phyloP scores from a whole-genome alignment of 1,140 invertebrate species.

The Hestina assimilis region DNA sequence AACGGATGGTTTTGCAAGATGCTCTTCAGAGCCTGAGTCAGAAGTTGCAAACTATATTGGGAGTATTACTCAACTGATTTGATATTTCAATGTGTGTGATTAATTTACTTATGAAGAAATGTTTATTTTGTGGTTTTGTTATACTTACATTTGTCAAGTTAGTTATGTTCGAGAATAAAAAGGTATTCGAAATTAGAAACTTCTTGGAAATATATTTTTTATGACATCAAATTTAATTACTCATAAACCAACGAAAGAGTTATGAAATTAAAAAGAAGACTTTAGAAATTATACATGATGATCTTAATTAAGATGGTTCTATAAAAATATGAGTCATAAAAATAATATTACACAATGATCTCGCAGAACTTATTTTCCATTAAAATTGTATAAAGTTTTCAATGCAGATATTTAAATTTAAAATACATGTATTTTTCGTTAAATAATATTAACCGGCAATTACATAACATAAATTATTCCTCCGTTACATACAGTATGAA shows the following conservation, averaged over 20 bases:
- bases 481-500: neutral
- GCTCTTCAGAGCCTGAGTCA: constrained; percentile 15
- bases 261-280: too few relatives aligned
- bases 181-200: neutral
- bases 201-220: too few relatives aligned
- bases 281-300: too few relatives aligned
- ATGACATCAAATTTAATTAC: too few relatives aligned
- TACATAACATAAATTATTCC: neutral
- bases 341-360: too few relatives aligned
- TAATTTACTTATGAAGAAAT: constrained; percentile 10
- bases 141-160: neutral
- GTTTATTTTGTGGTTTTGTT: neutral
- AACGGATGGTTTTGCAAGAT: constrained; percentile 10
- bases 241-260: too few relatives aligned
- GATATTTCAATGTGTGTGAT: constrained; percentile 14
- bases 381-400: too few relatives aligned
- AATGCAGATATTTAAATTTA: too few relatives aligned
- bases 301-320: too few relatives aligned
- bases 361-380: too few relatives aligned
- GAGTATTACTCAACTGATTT: constrained; percentile 53
- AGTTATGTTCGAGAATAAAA: neutral
- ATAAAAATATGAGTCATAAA: too few relatives aligned
- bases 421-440: neutral
- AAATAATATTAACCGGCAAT: neutral
- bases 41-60: constrained; percentile 52